Conservation (phyloP, 2,888 invertebrate genomes). For the Exocentrus adspersus region DNA sequence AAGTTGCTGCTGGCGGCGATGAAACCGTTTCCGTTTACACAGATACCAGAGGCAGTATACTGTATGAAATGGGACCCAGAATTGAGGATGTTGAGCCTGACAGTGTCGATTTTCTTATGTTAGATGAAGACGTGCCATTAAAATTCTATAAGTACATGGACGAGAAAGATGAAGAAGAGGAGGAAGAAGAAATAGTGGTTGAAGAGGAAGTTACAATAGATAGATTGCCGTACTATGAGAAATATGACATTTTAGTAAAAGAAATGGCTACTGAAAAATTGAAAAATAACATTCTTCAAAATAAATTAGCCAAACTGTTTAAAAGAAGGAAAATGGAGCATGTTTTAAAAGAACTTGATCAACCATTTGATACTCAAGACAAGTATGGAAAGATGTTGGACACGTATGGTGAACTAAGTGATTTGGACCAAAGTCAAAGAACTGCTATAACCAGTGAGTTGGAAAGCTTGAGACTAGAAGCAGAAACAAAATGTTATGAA, state of each 20-base stretch:
- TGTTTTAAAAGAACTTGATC: conserved; percentile 51
- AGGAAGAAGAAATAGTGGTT: no score
- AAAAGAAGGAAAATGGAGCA: conserved; percentile 59
- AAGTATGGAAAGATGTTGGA: conserved; percentile 56
- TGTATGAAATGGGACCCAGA: neutral
- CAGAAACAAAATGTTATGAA: conserved; percentile 44
- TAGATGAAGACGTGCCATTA: neutral
- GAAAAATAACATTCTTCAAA: conserved; percentile 56
- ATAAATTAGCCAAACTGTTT: conserved; percentile 57
- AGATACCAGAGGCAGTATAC: neutral
- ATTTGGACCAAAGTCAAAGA: conserved; percentile 41
- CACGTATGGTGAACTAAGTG: conserved; percentile 44
- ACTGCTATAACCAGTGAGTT: conserved; percentile 47
- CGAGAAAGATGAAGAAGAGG: conserved; percentile 34
- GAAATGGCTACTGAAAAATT: conserved; percentile 38
- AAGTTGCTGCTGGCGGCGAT: neutral
- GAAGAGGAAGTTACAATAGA: conserved; percentile 38
- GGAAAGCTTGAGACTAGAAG: conserved; percentile 41
- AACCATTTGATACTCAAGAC: conserved; percentile 47
- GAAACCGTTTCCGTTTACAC: neutral
- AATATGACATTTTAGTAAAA: conserved; percentile 32
- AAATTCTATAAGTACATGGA: conserved; percentile 25
- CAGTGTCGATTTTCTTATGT: neutral
- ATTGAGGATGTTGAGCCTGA: neutral
- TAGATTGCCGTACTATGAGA: conserved; percentile 41